Evolutionary conservation across 2,113 vertebrate genomes (phyloP), one percentile per base, ranked within the genome.

Genomic region (Pachycephala philippinensis): DNA sequence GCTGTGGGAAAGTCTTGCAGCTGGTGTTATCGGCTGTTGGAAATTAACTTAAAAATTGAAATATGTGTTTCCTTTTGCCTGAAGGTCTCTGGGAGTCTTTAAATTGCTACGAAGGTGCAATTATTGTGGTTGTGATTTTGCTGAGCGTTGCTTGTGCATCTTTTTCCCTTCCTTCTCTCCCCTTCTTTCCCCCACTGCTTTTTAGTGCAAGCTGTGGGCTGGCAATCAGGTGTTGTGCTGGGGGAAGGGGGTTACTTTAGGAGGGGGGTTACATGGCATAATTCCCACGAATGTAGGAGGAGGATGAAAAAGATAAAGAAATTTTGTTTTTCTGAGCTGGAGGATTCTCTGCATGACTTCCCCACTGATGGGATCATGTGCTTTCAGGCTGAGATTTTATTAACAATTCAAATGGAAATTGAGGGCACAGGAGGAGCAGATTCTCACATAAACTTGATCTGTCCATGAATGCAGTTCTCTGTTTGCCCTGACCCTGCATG

Each of bases 371-470:
- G 97, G 98, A 98, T 98, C 98, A 97, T 98, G 98, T 98, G 98
- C 98, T 98, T 98, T 98, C 98, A 98, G 98, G 95, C 98, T 97
- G 97, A 96, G 98, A 98, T 98, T 98, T 99, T 98, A 98, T 99
- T 99, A 98, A 98, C 98, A 98, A 99, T 99, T 99, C 99, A 99
- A 99, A 99, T 99, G 99, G 98, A 99, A 99, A 99, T 99, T 96
- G 96, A 97, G 99, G 98, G 98, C 98, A 99, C 98, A 95, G 96
- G 97, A 98, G 98, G 98, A 98, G 98, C 98, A 99, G 98, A 99
- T 99, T 99, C 99, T 99, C 99, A 99, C 99, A 99, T 99, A 99
- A 99, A 99, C 99, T 99, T 99, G 99, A 99, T 99, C 98, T 99
- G 98, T 98, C 98, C 98, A 98, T 99, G 99, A 99, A 99, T 99